Evolutionary conservation across 2,797 vertebrate species (phyloP), one percentile per base, ranked within the genome.

Genomic region (Limosa lapponica): DNA sequence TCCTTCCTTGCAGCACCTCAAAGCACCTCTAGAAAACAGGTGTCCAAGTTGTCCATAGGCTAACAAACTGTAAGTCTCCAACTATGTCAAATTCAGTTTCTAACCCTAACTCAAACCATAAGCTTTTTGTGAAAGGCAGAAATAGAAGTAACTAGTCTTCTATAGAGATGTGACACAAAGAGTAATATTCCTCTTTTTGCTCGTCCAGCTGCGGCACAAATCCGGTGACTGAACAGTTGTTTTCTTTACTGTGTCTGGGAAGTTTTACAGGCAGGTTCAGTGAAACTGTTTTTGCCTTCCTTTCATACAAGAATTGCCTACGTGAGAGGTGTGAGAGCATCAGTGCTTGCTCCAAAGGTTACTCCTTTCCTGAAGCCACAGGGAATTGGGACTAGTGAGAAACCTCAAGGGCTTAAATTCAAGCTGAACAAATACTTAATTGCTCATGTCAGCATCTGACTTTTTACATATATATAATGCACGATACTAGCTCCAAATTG

Each of bases 271-370:
- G 12, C 28, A 73, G 13, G 6, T 71, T 82, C 27, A 24, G 10
- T 58, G 64, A 51, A 69, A 17, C 0, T 39, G 10, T 2, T 59
- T 77, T 83, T 69, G 4, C 10, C 5, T 54, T 52, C 15, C 11
- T 59, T 85, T 65, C 4, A 2, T 25, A 32, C 6, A 3, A 65
- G n/a, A 87, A 36, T 8, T 52, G 8, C 32, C 0, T 0, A 5
- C 12, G 19, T 16, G 18, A 36, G 46, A 82, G 17, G 4, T 77
- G 23, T 27, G 28, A 30, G 25, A 82, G 3, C 13, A 72, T 7
- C 46, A 34, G 10, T 27, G 22, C 6, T 62, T 87, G 10, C 41
- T 83, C 36, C 58, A 54, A 59, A 54, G 28, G 5, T 62, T 73
- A 3, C 18, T 89, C 10, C 43, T 94, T 73, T 43, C 34, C n/a